Percentiles rank a stretch among this genome's conserved stretches.
Evolutionary conservation across 2,113 vertebrate species (phyloP).

Genomic region (Budorcas taxicolor): DNA sequence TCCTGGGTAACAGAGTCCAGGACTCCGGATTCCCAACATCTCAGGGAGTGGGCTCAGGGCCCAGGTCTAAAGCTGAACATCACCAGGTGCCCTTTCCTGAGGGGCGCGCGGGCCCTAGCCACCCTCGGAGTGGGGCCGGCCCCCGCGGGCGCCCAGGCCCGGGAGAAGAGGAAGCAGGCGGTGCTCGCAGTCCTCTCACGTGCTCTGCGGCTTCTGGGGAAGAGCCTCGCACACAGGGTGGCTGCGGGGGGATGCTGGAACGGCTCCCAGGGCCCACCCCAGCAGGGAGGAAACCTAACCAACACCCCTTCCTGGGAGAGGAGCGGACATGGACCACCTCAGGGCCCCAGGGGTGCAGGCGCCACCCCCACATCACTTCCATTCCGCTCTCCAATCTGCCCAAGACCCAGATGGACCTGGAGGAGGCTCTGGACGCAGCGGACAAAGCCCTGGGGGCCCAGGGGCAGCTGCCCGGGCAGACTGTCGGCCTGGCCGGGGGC

Average conservation of each 20-base stretch:
- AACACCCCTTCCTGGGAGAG: not conserved
- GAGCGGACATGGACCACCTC: not conserved
- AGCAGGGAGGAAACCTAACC: not conserved
- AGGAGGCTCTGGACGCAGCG: not conserved
- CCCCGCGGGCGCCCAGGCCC: not conserved
- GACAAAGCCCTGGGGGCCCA: not conserved
- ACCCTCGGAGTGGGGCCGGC: accelerated
- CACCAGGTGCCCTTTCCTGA: not conserved
- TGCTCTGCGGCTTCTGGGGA: not conserved
- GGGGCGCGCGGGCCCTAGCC: not conserved
- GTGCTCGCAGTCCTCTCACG: not conserved
- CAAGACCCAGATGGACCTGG: not conserved
- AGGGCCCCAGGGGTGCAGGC: not conserved
- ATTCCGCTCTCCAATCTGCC: not conserved
- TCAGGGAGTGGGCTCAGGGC: not conserved
- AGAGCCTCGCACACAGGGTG: not conserved
- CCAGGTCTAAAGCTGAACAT: not conserved
- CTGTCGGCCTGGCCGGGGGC: not conserved
- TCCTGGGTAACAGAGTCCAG: not conserved
- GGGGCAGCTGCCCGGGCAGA: not conserved
- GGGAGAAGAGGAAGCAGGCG: too few relatives aligned
- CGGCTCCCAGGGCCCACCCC: not conserved
- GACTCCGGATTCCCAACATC: not conserved
- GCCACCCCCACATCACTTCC: not conserved
- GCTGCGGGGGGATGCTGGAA: not conserved